Evolutionary conservation across 2,797 vertebrate genomes (phyloP), one percentile per base, ranked within the genome.

Genomic region (Chaetodon trifasciatus): DNA sequence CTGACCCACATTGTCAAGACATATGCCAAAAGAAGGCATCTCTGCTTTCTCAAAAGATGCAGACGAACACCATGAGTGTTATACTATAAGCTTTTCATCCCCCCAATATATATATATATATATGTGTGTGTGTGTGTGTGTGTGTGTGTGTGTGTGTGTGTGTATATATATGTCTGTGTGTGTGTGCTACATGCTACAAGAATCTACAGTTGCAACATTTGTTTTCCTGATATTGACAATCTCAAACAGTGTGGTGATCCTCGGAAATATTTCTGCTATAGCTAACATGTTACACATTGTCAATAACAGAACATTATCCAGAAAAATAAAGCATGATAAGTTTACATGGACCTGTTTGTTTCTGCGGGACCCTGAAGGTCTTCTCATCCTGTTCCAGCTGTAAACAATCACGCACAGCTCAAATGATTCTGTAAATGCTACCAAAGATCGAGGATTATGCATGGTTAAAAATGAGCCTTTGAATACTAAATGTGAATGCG

Each of bases 401-500:
- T 47, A 55, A 63, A 69, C 61, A 66, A 28, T 52, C 40, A 61
- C 0, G 1, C 35, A 32, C 12, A 16, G 17, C 42, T 73, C 28
- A 49, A 67, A 57, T 37, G 12, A 50, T 49, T 24, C 40, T 35
- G 46, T 44, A 46, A 81, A 57, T 28, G 40, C 55, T 40, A 0
- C 16, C 12, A 24, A 23, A 77, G 40, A n/a, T 17, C 1, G 42
- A 68, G 53, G 72, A 72, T 72, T 69, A 70, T 44, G 32, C 16
- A 15, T 7, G 13, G 37, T 58, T 53, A 58, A 28, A 69, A 60
- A 73, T 21, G 49, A 55, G 74, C 40, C 52, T 39, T 63, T 70
- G 75, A 78, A 74, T 56, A 63, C 37, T 35, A 39, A 78, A 46
- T 63, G 55, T 6, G 47, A 50, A 42, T 19, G 19, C 60, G 66